phyloP scores from a whole-genome alignment of 2,888 invertebrate species.

The Pterostichus niger region DNA sequence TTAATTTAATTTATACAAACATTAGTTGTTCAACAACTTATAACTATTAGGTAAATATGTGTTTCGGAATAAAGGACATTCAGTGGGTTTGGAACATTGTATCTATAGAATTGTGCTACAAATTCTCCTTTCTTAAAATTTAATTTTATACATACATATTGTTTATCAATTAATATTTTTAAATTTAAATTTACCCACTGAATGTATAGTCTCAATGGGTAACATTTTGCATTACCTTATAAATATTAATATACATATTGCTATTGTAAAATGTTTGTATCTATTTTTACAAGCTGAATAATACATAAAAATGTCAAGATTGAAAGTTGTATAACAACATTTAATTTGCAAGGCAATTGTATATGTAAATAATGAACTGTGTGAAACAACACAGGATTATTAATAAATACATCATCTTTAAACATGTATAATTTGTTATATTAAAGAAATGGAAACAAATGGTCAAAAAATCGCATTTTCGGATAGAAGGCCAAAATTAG shows the following conservation, averaged over 20 bases:
- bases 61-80: background rate
- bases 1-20: slow-evolving; percentile 26
- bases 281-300: slow-evolving; percentile 19
- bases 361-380: slow-evolving; percentile 19
- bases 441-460: slow-evolving; percentile 64
- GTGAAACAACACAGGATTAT: slow-evolving; percentile 23
- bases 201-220: background rate
- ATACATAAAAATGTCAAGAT: slow-evolving; percentile 42
- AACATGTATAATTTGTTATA: slow-evolving; percentile 24
- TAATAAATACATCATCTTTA: slow-evolving; percentile 10
- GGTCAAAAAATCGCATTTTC: slow-evolving; percentile 60
- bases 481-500: slow-evolving; percentile 60
- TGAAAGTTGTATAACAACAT: slow-evolving; percentile 54
- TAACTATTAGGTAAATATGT: slow-evolving; percentile 27
- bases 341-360: slow-evolving; percentile 26
- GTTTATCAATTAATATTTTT: background rate
- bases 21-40: slow-evolving; percentile 3
- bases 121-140: too few species aligned
- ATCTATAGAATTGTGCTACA: too few species aligned
- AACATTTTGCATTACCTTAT: slow-evolving; percentile 6
- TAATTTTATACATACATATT: too few species aligned
- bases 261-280: background rate
- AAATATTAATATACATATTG: slow-evolving; percentile 38
- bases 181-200: background rate
- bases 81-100: background rate